These are phyloP conservation scores for Amphilophus citrinellus DNA, from an alignment of 2,113 vertebrate genomes.

Conservation along the genomic window DNA sequence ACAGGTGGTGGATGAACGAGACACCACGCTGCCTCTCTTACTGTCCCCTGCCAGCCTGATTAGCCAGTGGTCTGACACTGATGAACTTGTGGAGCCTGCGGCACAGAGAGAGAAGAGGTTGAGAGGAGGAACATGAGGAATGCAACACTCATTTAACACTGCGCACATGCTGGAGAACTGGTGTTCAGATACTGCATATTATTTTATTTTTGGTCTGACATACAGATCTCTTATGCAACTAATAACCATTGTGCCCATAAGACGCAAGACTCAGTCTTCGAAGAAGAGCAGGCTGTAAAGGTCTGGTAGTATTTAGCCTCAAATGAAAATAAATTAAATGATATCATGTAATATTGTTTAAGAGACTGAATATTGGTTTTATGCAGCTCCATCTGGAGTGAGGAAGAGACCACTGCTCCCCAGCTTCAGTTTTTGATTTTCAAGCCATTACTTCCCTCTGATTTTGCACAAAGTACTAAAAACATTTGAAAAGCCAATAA, in stretches of 20 bases:
- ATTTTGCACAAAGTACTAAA: neutral
- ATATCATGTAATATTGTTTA: neutral
- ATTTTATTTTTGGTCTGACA: neutral
- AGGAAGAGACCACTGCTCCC: no score
- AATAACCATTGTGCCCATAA: neutral
- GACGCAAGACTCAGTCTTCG: neutral
- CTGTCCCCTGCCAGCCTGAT: slow-evolving; percentile 81
- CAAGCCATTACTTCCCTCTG: neutral
- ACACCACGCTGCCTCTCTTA: slow-evolving; percentile 77
- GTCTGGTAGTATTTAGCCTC: neutral
- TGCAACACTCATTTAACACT: neutral
- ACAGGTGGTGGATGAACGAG: slow-evolving; percentile 75
- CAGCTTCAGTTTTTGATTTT: no score
- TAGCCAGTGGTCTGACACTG: slow-evolving; percentile 89
- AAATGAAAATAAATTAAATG: neutral
- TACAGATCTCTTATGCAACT: neutral
- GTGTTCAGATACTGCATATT: neutral
- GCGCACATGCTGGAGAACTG: neutral
- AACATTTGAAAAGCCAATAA: neutral
- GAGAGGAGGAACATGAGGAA: neutral
- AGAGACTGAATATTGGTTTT: neutral
- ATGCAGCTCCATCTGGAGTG: no score
- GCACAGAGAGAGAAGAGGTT: neutral
- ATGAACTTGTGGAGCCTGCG: slow-evolving; percentile 87
- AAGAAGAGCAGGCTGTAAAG: neutral